Percentiles rank a stretch among this genome's conserved stretches.
Conservation (phyloP, 2,797 vertebrate genomes). For the Phataginus tricuspis region DNA sequence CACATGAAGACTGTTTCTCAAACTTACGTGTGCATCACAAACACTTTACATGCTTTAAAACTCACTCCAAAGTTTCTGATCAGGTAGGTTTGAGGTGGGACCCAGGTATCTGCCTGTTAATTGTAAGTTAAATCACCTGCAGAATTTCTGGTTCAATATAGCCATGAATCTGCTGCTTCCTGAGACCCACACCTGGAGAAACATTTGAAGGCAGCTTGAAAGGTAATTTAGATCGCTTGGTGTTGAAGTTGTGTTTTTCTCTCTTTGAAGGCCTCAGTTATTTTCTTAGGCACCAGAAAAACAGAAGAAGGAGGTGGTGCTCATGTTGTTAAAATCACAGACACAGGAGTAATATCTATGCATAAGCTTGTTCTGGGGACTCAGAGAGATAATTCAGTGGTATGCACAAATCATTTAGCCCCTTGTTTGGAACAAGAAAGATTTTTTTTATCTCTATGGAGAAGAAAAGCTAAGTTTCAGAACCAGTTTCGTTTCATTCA, state of each 20-base stretch:
- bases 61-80: not conserved
- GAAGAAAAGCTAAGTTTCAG: constrained; percentile 48
- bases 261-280: not conserved
- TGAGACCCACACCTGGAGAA: not conserved
- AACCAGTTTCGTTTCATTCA: not conserved
- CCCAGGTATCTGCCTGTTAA: not conserved
- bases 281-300: not conserved
- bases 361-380: not conserved
- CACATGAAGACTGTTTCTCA: not conserved
- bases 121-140: not conserved
- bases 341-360: not conserved
- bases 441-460: not conserved
- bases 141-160: not conserved
- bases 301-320: not conserved
- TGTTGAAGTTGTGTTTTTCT: not conserved
- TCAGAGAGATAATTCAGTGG: not conserved
- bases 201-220: not conserved
- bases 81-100: not conserved
- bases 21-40: not conserved
- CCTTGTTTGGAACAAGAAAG: not conserved
- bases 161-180: not conserved
- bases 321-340: not conserved
- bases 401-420: not conserved
- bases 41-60: not conserved
- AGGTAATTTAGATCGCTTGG: not conserved